phyloP scores from a whole-genome alignment of 2,797 vertebrate genomes.

The Pseudotriccus pelzelni region DNA sequence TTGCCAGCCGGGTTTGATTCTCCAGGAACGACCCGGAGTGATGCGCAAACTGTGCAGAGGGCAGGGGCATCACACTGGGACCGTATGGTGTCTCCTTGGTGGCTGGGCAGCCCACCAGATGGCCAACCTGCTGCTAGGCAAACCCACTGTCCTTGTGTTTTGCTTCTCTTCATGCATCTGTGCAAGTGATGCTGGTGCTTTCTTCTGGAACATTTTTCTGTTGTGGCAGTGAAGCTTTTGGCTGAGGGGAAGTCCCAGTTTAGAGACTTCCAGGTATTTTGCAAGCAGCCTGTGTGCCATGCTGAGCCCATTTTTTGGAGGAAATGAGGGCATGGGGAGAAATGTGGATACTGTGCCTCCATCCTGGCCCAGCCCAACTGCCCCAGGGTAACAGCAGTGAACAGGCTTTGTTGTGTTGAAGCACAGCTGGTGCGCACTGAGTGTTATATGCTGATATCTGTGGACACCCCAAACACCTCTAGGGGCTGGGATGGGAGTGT shows the following conservation, averaged over 20 bases:
- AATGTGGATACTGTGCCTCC: neutral
- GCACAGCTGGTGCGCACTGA: neutral
- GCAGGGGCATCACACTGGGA: neutral
- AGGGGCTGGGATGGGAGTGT: neutral
- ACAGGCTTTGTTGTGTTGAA: neutral
- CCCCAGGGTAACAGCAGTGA: neutral
- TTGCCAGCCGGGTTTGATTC: neutral
- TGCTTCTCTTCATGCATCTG: neutral
- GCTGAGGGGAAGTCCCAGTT: neutral
- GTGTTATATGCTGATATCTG: neutral
- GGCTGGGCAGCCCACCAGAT: neutral
- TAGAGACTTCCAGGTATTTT: neutral
- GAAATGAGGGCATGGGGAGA: neutral
- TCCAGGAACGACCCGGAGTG: neutral
- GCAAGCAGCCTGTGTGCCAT: neutral
- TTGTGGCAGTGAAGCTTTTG: neutral
- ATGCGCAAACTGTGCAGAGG: neutral
- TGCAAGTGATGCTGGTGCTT: neutral
- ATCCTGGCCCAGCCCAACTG: neutral
- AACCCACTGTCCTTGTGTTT: neutral
- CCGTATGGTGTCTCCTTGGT: neutral
- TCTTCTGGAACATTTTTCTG: neutral
- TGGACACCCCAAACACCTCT: neutral
- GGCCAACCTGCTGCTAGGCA: neutral
- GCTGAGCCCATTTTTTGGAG: neutral